Evolutionary conservation across 30 jellyfish, hydroid and myxozoan species (phyloP).

Genomic region (Clytia hemisphaerica): DNA sequence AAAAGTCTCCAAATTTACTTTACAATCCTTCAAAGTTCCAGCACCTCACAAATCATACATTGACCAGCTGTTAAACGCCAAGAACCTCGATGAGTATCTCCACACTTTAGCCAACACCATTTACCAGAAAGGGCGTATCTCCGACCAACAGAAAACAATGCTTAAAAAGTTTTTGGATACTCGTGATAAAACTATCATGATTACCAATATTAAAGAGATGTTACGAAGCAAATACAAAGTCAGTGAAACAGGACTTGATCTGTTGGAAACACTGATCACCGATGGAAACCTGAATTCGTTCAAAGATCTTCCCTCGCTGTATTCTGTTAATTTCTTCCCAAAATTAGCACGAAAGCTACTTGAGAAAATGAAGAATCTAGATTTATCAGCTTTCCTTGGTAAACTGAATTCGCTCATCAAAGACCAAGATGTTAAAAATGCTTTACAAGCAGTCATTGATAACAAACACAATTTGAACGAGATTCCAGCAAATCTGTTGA

Average conservation of each 20-base stretch:
- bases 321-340: neutral
- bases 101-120: neutral
- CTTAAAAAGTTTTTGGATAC: neutral
- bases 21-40: neutral
- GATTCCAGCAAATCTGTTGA: too few relatives aligned
- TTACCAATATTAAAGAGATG: neutral
- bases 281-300: constrained; percentile 2
- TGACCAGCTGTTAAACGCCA: neutral
- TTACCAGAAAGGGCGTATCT: neutral
- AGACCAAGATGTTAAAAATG: constrained; percentile 12
- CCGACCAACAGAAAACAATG: neutral
- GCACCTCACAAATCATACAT: constrained; percentile 7
- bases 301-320: constrained; percentile 5
- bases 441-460: too few relatives aligned
- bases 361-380: too few relatives aligned
- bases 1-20: neutral
- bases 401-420: constrained; percentile 41
- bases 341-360: neutral
- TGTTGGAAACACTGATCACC: neutral
- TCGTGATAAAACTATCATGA: neutral
- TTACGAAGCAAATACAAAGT: neutral
- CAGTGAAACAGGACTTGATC: neutral
- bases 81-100: neutral
- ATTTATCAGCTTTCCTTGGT: too few relatives aligned
- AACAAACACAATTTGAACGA: too few relatives aligned